Evolutionary conservation across 2,888 invertebrate genomes (phyloP).

Genomic region (Lepidonotus clava): DNA sequence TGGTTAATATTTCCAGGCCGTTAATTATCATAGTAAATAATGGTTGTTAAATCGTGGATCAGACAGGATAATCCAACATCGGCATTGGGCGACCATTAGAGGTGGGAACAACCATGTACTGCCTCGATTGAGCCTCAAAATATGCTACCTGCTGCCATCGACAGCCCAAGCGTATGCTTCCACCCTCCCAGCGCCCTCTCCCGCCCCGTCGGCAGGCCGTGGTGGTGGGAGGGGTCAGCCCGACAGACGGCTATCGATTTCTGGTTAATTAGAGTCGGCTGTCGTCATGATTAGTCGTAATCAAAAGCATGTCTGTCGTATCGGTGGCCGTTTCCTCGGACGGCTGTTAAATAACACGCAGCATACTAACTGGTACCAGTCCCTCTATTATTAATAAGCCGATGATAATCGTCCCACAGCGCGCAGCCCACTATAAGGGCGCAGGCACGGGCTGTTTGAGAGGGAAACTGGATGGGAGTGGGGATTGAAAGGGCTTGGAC

Average conservation of each 20-base stretch:
- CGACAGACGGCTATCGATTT: not conserved
- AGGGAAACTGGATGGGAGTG: not conserved
- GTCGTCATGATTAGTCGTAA: not conserved
- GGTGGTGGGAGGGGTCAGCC: too few relatives aligned
- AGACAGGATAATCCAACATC: too few relatives aligned
- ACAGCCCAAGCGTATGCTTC: too few relatives aligned
- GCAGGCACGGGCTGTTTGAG: not conserved
- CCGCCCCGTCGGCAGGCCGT: too few relatives aligned
- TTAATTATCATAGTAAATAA: too few relatives aligned
- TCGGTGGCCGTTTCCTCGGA: not conserved
- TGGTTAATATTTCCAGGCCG: too few relatives aligned
- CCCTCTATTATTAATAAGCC: not conserved
- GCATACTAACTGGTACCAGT: not conserved
- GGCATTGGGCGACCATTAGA: too few relatives aligned
- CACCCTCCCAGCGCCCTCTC: too few relatives aligned
- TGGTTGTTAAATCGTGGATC: too few relatives aligned
- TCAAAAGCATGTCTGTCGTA: not conserved
- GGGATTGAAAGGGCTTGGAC: not conserved
- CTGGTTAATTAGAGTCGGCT: not conserved
- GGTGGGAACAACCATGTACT: too few relatives aligned
- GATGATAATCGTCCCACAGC: not conserved
- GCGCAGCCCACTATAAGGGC: not conserved
- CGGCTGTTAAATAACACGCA: not conserved
- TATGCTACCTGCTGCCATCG: too few relatives aligned
- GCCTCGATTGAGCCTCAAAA: too few relatives aligned